phyloP scores from a whole-genome alignment of 2,797 vertebrate genomes.

The Sebastes aleutianus region DNA sequence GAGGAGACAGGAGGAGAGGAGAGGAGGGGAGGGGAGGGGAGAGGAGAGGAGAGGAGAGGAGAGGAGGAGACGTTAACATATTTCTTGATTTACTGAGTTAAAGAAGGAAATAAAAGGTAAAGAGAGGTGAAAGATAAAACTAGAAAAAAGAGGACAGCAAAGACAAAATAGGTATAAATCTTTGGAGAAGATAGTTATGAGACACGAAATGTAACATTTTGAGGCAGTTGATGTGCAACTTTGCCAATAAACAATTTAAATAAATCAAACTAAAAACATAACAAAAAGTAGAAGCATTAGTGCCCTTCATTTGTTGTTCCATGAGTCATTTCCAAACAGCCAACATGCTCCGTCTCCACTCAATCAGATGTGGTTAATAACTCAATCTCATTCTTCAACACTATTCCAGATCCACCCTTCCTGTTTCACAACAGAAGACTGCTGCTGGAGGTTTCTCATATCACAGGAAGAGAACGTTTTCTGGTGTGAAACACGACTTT shows the following conservation, averaged over 20 bases:
- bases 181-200: not conserved
- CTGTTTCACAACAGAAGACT: constrained; percentile 61
- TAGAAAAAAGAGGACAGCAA: too few relatives aligned
- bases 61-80: not conserved
- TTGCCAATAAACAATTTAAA: not conserved
- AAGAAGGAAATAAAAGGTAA: too few relatives aligned
- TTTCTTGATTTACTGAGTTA: too few relatives aligned
- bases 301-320: not conserved
- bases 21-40: too few relatives aligned
- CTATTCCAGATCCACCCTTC: constrained; percentile 57
- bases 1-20: too few relatives aligned
- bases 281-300: not conserved
- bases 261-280: not conserved
- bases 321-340: not conserved
- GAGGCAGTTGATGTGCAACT: not conserved
- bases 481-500: constrained; percentile 5
- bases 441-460: constrained; percentile 38
- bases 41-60: too few relatives aligned
- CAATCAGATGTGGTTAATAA: not conserved
- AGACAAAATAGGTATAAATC: too few relatives aligned
- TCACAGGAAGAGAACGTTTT: constrained; percentile 51
- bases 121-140: too few relatives aligned
- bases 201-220: not conserved
- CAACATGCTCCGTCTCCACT: not conserved
- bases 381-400: constrained; percentile 17